These are phyloP conservation scores for Quiscalus mexicanus DNA, from an alignment of 2,113 vertebrate species.

Conservation along the genomic window DNA sequence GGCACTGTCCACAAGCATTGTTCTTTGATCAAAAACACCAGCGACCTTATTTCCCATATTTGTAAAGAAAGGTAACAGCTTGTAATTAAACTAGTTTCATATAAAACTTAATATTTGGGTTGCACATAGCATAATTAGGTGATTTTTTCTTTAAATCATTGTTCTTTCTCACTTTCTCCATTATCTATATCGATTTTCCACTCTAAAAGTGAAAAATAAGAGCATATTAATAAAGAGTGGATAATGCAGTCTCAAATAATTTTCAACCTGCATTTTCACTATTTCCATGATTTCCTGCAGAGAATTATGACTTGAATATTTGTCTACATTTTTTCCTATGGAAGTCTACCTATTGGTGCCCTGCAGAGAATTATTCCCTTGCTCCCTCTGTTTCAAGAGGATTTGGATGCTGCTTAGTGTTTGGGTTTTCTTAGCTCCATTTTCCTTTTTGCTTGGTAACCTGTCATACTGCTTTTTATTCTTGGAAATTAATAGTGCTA, in stretches of 20 bases:
- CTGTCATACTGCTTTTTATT: not conserved
- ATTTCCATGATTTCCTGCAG: not conserved
- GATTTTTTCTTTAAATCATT: not conserved
- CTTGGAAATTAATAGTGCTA: not conserved
- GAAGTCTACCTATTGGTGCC: not conserved
- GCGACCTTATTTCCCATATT: not conserved
- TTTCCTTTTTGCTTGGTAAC: not conserved
- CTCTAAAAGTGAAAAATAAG: not conserved
- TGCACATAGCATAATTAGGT: not conserved
- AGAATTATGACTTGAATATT: not conserved
- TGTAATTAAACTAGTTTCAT: not conserved
- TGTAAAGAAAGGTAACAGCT: not conserved
- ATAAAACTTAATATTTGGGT: not conserved
- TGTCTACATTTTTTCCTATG: not conserved
- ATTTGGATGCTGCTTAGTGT: not conserved
- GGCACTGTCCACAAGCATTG: not conserved
- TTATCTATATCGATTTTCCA: not conserved
- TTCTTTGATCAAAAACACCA: not conserved
- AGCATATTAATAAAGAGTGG: not conserved
- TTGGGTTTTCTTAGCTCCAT: not conserved
- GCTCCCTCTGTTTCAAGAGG: not conserved
- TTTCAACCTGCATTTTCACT: not conserved
- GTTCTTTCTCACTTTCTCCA: not conserved
- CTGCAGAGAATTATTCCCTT: not conserved
- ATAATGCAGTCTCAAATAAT: not conserved